phyloP scores from a whole-genome alignment of 2,113 vertebrate genomes.

The Atrichornis clamosus region DNA sequence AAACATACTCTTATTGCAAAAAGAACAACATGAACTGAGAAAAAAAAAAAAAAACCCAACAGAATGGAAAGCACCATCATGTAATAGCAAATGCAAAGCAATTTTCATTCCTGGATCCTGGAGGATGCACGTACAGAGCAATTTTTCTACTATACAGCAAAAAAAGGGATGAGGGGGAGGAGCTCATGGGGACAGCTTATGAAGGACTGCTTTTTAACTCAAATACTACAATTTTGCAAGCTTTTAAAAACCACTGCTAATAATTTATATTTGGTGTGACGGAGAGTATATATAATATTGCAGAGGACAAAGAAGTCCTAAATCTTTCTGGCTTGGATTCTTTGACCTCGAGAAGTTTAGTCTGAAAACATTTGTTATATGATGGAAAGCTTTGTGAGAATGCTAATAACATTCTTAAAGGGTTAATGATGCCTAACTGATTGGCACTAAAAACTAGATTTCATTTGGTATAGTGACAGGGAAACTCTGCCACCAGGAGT shows the following conservation, averaged over 20 bases:
- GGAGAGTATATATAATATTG: background rate
- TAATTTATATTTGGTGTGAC: background rate
- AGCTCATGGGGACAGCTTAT: background rate
- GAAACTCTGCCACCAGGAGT: conserved; percentile 12
- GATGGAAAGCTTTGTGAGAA: conserved; percentile 38
- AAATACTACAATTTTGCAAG: background rate
- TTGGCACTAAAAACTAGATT: conserved; percentile 51
- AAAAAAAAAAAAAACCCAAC: background rate
- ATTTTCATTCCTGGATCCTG: conserved; percentile 50
- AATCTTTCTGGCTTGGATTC: background rate
- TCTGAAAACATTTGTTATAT: conserved; percentile 34
- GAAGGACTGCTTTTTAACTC: background rate
- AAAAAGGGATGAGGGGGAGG: conserved; percentile 16
- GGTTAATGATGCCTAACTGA: conserved; percentile 55
- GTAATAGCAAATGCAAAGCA: conserved; percentile 40
- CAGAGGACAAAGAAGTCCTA: conserved; percentile 23
- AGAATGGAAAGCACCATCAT: background rate
- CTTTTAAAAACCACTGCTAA: background rate
- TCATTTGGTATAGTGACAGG: conserved; percentile 31
- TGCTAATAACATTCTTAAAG: conserved; percentile 47
- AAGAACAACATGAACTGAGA: conserved; percentile 43
- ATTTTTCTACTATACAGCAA: conserved; percentile 25
- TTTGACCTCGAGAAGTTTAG: conserved; percentile 46
- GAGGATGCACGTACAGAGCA: background rate
- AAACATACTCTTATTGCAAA: conserved; percentile 50